Base-by-base conservation (phyloP, 64 coral and sea anemone genomes). In the Hydrozoanthus tunicans region DNA sequence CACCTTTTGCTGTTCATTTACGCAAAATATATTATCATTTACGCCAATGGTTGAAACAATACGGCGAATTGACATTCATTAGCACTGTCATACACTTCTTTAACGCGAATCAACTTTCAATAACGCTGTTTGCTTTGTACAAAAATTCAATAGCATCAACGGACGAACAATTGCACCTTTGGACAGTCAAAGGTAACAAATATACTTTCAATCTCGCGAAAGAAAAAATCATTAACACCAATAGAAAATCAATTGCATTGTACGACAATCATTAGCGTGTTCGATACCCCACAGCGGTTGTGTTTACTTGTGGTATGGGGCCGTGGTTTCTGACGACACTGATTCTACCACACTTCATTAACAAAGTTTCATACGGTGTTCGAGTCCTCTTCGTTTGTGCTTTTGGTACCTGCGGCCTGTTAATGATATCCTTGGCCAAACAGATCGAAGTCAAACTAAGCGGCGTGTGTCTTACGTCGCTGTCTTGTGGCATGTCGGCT, bases 291-390 rank as follows among this genome's bases (percentile, higher is more conserved):
- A 79, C 77, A 56, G n/a, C 77, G 6, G 77, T 79, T 57, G 77
- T 79, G 53, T 79, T 79, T 8, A 79, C 77, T 24, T 79, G 77
- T 58, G 77, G 77, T n/a, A 79, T 79, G 77, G 77, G 77, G 8
- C 77, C 77, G 23, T 79, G 77, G 77, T 79, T 59, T 56, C 77
- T 79, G 17, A 79, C 77, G 13, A 79, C 77, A 23, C 55, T 79
- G 13, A 79, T 79, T 79, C 55, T 79, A 9, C 77, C 77, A 14
- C 23, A 79, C 55, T 79, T 79, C 53, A 79, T 79, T 24, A 14
- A 79, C 17, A 58, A 79, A 79, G 55, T 79, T 55, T 58, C 77
- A 17, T 79, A 79, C 17, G 15, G 53, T 20, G 17, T 79, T 13
- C 77, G 77, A 23, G 77, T 79, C 15, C 77, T 79, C 7, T 79